Base-by-base conservation (phyloP, 2,113 vertebrate genomes). In the Poeciliopsis occidentalis region DNA sequence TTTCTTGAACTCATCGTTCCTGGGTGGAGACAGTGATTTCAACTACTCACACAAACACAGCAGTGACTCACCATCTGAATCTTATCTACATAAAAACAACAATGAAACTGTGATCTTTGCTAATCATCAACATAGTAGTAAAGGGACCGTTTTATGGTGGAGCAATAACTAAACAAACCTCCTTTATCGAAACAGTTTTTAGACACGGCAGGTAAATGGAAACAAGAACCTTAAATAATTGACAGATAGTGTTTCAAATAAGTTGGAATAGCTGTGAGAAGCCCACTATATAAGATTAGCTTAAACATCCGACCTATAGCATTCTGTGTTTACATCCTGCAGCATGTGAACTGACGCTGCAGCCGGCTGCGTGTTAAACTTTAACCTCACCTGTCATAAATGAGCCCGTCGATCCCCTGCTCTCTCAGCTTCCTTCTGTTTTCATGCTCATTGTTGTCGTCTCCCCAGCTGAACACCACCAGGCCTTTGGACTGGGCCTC, bases 391-490 rank as follows among this genome's bases (percentile, higher is more conserved):
- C 97, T 96, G 89, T 99, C 98, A 83, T 99, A 98, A 90, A 99
- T 96, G 37, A 99, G 93, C 47, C 98, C 98, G 79, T 98, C 93
- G 44, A 99, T 95, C 37, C 97, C 96, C 73, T 95, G 94, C 79
- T 97, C 96, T 82, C 93, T 95, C 88, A 99, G 83, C 73, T 88
- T 95, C 85, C 81, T 95, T 76, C 98, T 94, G 92, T 93, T 99
- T n/a, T 97, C 95, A 0, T 96, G 96, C 60, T 98, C 94, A 17
- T 99, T 99, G 88, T 97, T 96, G 75, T 98, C 96, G 17, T 99
- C 97, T 0, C 98, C 98, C 98, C 98, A 99, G 60, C 97, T 96
- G 89, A 99, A 99, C 51, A 99, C 94, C 67, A 99, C 96, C 51
- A 99, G 92, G 67, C 96, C 97, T 92, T 97, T 98, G 8, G 95